Conservation (phyloP, 37 sponge, comb jelly and placozoan species). For the Beroe forskalii region DNA sequence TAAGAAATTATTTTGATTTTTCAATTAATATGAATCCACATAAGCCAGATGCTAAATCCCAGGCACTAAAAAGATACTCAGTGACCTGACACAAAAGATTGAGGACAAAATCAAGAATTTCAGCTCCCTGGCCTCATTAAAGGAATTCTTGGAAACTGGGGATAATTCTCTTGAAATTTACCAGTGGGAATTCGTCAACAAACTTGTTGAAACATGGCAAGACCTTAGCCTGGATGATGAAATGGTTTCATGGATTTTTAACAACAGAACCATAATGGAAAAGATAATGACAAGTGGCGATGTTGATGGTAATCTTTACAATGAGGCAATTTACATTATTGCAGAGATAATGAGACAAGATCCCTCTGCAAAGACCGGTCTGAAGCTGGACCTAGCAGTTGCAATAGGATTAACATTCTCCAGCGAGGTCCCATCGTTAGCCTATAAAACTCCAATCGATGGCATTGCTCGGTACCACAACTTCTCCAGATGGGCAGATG, state of each 20-base stretch:
- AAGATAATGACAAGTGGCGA: constrained; percentile 21
- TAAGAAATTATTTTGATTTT: no score
- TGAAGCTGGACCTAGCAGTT: not conserved
- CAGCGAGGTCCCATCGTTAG: not conserved
- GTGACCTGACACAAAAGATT: not conserved
- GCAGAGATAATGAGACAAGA: constrained; percentile 11
- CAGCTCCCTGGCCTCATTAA: not conserved
- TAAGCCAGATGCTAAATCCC: no score
- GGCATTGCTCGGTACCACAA: not conserved
- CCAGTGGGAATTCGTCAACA: not conserved
- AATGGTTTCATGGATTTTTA: not conserved
- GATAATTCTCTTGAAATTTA: not conserved
- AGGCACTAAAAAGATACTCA: not conserved
- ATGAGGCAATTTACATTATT: not conserved
- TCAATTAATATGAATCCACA: no score
- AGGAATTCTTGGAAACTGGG: not conserved
- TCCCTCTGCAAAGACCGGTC: not conserved
- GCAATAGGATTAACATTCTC: not conserved
- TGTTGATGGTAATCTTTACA: not conserved
- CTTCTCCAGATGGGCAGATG: not conserved
- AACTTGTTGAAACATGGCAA: not conserved
- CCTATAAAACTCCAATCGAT: not conserved
- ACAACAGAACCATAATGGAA: not conserved
- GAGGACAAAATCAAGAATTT: not conserved
- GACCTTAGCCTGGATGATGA: not conserved